phyloP scores from a whole-genome alignment of 2,888 invertebrate species.

The Apamea monoglypha region DNA sequence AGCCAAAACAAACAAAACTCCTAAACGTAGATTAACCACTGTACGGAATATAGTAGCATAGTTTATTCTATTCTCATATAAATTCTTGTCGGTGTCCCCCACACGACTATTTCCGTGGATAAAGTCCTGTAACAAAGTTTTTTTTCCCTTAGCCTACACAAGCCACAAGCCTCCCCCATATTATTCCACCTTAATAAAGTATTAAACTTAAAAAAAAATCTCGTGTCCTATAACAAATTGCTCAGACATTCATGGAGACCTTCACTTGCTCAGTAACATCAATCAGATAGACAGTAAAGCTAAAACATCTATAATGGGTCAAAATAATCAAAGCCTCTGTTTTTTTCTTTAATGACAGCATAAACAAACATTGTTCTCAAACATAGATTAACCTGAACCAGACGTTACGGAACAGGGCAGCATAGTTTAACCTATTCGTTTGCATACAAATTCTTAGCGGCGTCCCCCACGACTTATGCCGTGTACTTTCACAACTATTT shows the following conservation, averaged over 20 bases:
- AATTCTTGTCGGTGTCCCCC: constrained; percentile 2
- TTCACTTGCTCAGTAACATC: background rate
- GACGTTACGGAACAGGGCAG: background rate
- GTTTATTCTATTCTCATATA: constrained; percentile 2
- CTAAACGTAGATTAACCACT: background rate
- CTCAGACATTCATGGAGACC: background rate
- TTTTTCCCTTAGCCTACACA: too few relatives aligned
- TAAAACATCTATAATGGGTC: background rate
- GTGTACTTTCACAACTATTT: constrained; percentile 36
- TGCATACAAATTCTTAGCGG: constrained; percentile 15
- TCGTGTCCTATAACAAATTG: background rate
- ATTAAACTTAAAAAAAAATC: background rate
- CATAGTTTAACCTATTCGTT: constrained; percentile 13
- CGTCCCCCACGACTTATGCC: background rate
- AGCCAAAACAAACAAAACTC: background rate
- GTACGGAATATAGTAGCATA: background rate
- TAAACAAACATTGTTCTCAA: constrained; percentile 17
- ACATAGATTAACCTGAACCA: background rate
- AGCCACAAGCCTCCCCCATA: too few relatives aligned
- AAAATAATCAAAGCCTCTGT: background rate
- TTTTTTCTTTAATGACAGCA: background rate
- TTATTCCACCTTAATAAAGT: too few relatives aligned
- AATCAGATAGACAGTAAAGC: background rate
- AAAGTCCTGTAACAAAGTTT: constrained; percentile 14
- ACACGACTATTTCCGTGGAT: constrained; percentile 33